Conservation (phyloP, 2,888 invertebrate species). For the Diarsia mendica region DNA sequence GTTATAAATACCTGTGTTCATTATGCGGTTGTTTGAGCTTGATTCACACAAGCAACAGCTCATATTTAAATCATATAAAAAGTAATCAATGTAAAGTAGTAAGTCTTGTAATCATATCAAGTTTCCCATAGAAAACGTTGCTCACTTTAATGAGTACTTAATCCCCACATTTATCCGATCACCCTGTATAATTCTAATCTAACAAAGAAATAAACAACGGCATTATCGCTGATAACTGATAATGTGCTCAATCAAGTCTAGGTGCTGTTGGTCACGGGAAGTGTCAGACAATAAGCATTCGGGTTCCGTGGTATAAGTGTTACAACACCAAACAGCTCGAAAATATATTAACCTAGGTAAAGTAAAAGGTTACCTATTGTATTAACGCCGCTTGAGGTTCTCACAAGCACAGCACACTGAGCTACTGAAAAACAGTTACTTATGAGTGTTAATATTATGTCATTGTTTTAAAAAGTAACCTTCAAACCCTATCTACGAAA, state of each 20-base stretch:
- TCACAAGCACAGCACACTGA: background rate
- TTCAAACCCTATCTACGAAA: background rate
- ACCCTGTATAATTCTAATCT: background rate
- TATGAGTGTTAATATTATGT: background rate
- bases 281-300: background rate
- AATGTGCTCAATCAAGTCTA: background rate
- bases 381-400: background rate
- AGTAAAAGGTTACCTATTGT: background rate
- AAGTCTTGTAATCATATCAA: background rate
- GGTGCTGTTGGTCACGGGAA: background rate
- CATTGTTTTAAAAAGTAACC: background rate
- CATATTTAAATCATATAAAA: background rate
- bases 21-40: too few species aligned
- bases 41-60: too few species aligned
- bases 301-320: background rate
- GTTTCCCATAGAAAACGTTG: background rate
- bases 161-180: background rate
- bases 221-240: background rate
- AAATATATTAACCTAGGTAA: background rate
- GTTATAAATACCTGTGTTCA: too few species aligned
- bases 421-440: background rate
- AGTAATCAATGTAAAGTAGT: too few species aligned
- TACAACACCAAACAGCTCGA: background rate
- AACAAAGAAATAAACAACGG: background rate
- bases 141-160: background rate